Evolutionary conservation across 2,888 invertebrate species (phyloP), one percentile per base, ranked within the genome.

Genomic region (Plemyria rubiginata): DNA sequence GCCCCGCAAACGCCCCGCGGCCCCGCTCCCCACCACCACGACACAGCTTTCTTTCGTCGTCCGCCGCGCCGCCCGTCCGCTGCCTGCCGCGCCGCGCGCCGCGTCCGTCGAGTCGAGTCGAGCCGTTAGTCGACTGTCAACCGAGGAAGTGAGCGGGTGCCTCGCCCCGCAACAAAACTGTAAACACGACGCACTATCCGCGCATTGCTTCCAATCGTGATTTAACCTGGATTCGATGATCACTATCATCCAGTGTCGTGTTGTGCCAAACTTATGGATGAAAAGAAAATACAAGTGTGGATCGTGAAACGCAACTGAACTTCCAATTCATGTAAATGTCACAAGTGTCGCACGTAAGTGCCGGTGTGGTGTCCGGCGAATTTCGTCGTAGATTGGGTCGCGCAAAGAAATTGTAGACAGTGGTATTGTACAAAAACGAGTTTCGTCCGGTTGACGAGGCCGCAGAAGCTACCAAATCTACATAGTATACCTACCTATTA

Each of bases 181-280:
- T 90, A 91, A 91, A 91, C 92, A 92, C 90, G 88, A 88, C 88
- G 88, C 86, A 88, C 79, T 85, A 85, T 83, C 85, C 82, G 82
- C 81, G 80, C 79, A 77, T 79, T 81, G 89, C 85, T 88, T 88
- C 87, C 88, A 86, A 85, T 87, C 84, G 85, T 84, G 82, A 84
- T 78, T 77, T 85, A 87, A 87, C 86, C 86, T 85, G 81, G 84
- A 86, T 87, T 83, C 78, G 81, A 81, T 77, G 76, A 77, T 76
- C 74, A 70, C 77, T 81, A 43, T 73, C 76, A 75, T 72, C 72
- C 75, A 81, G 88, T 89, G 86, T 88, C 82, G 89, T 89, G 88
- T 87, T 84, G 90, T 90, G 90, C 88, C 88, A 89, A 90, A 87
- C 80, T 73, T 76, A 77, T 85, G 87, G 80, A 85, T 85, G 76